Percentiles rank a stretch among this genome's conserved stretches.
phyloP scores from a whole-genome alignment of 1,140 invertebrate species.

The Zeugodacus cucurbitae region DNA sequence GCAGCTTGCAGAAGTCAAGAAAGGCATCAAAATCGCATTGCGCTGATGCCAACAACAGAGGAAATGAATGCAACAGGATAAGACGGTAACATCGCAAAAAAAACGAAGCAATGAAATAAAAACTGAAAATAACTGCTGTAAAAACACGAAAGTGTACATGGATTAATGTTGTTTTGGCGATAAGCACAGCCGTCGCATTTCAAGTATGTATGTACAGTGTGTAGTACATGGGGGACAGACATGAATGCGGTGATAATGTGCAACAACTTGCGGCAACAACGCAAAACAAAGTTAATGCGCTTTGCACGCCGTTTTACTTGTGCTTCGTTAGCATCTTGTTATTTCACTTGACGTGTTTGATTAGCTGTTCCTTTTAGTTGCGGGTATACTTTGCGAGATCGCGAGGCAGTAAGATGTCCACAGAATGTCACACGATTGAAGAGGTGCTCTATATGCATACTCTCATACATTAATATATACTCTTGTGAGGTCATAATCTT shows the following conservation, averaged over 20 bases:
- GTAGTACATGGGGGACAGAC: not conserved
- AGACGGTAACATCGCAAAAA: not conserved
- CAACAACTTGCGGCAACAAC: not conserved
- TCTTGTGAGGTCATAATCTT: no score
- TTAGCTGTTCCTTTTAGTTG: not conserved
- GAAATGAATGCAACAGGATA: not conserved
- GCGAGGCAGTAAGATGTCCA: no score
- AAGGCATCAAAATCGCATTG: not conserved
- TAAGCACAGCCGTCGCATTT: not conserved
- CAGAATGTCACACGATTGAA: no score
- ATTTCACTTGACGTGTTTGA: not conserved
- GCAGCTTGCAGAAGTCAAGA: constrained; percentile 1
- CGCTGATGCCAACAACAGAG: not conserved
- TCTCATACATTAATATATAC: no score
- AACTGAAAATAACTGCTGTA: not conserved
- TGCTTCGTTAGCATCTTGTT: constrained; percentile 30
- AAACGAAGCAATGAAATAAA: not conserved
- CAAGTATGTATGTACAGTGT: not conserved
- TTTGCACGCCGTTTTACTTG: not conserved
- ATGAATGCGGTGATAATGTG: not conserved
- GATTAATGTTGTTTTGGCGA: not conserved
- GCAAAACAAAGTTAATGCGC: not conserved
- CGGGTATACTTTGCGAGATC: no score
- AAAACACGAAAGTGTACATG: not conserved
- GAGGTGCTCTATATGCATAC: no score